A percentile compares a stretch with the other conserved stretches of the same genome.
Evolutionary conservation across 1,140 invertebrate species (phyloP).

Genomic region (Cotesia glomerata): DNA sequence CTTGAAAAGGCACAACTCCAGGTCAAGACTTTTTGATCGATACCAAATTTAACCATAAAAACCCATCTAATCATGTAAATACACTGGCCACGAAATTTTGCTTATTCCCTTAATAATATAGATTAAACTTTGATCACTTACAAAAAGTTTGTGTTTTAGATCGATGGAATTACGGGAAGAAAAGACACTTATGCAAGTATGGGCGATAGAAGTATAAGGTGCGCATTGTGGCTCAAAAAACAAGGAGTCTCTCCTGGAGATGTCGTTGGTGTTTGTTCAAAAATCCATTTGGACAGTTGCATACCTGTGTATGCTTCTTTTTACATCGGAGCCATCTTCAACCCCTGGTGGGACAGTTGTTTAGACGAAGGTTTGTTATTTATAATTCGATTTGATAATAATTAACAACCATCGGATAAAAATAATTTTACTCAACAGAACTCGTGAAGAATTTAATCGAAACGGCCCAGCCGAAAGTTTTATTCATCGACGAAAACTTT

Average conservation of each 20-base stretch:
- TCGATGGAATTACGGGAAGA: slow-evolving; percentile 60
- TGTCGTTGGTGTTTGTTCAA: slow-evolving; percentile 54
- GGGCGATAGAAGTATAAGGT: slow-evolving; percentile 49
- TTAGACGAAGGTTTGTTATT: slow-evolving; percentile 11
- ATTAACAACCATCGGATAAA: neutral
- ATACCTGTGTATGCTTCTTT: slow-evolving; percentile 59
- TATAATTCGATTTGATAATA: neutral
- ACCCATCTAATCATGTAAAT: too few relatives aligned
- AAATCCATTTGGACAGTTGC: slow-evolving; percentile 58
- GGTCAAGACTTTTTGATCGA: too few relatives aligned
- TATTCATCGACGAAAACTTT: slow-evolving; percentile 42
- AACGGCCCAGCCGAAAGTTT: slow-evolving; percentile 45
- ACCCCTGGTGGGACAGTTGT: slow-evolving; percentile 34
- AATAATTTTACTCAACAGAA: slow-evolving; percentile 3
- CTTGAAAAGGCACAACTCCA: too few relatives aligned
- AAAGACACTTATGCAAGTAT: slow-evolving; percentile 57
- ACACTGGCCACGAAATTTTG: too few relatives aligned
- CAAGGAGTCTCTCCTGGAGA: slow-evolving; percentile 55
- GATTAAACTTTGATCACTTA: neutral
- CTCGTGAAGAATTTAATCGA: slow-evolving; percentile 38
- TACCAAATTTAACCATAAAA: too few relatives aligned
- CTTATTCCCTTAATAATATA: too few relatives aligned
- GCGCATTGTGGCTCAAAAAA: slow-evolving; percentile 57
- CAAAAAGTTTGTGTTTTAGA: slow-evolving; percentile 26
- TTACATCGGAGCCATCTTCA: slow-evolving; percentile 51